Evolutionary conservation across 2,113 vertebrate genomes (phyloP), one percentile per base, ranked within the genome.

Genomic region (Butorides virescens): DNA sequence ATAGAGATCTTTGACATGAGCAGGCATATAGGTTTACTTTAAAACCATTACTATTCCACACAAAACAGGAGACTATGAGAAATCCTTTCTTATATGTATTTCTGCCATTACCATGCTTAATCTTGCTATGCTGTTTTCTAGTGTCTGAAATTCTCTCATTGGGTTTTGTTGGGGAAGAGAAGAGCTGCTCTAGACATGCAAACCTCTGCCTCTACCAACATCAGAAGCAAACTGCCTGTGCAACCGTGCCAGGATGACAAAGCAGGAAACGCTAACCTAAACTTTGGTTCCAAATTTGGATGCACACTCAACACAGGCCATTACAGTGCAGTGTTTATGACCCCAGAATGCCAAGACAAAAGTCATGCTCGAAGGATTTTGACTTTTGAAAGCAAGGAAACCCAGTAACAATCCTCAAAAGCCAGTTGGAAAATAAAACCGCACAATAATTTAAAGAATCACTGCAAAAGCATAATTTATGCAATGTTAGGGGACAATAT

Each of bases 211-310:
- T 63, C 52, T 23, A 92, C 30, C 68, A 89, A 84, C 36, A 75
- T 0, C 6, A 74, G 63, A 87, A 46, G 56, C 39, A 81, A 95
- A 68, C 3, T n/a, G 62, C n/a, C 53, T 25, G 36, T 5, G 5
- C 53, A 86, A 37, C 39, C 8, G 4, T 78, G 49, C 61, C 77
- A 82, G 84, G 36, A 67, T 65, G 95, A 93, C 94, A 94, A 87
- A 91, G 91, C 86, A 97, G 74, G 89, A 95, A 95, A 76, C 10
- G 9, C 62, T 76, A 87, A 89, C 61, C 62, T 62, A 85, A 93
- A 92, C 73, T 90, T 66, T 46, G 84, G 84, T 66, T 97, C 86
- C 94, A 95, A 94, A 95, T 92, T 89, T 92, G 95, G 92, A 87
- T 65, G 65, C 55, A 85, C 27, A 10, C 15, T 63, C 36, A 73